These are phyloP conservation scores for Melanotaenia boesemani DNA, from an alignment of 2,797 vertebrate genomes.

Conservation along the genomic window DNA sequence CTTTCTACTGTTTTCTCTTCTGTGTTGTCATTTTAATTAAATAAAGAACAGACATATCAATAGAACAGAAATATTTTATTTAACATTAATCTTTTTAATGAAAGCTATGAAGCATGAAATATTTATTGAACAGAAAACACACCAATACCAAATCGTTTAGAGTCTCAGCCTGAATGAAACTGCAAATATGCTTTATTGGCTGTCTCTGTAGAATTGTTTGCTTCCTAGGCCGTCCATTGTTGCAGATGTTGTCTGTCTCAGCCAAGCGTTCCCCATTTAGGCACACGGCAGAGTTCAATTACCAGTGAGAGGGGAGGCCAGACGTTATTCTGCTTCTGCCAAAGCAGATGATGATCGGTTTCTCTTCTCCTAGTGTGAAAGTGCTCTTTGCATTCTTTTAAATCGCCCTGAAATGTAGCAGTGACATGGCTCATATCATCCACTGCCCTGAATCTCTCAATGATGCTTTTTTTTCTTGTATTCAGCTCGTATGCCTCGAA, in stretches of 20 bases:
- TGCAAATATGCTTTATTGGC: slow-evolving; percentile 25
- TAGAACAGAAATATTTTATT: slow-evolving; percentile 1
- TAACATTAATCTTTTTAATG: slow-evolving; percentile 23
- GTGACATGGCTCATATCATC: slow-evolving; percentile 53
- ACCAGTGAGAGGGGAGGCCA: slow-evolving; percentile 55
- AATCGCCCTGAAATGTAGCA: slow-evolving; percentile 58
- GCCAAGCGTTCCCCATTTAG: slow-evolving; percentile 54
- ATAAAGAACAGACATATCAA: slow-evolving; percentile 5
- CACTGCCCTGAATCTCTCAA: slow-evolving; percentile 33
- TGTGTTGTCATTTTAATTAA: slow-evolving; percentile 26
- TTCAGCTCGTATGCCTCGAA: slow-evolving; percentile 43
- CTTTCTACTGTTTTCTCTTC: slow-evolving; percentile 17
- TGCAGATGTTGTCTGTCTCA: slow-evolving; percentile 51
- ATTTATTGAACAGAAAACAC: slow-evolving; percentile 10
- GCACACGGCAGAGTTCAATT: slow-evolving; percentile 68
- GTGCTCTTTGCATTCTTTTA: slow-evolving; percentile 60
- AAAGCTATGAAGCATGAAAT: slow-evolving; percentile 13
- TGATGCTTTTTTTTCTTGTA: slow-evolving; percentile 26
- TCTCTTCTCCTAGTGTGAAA: slow-evolving; percentile 40
- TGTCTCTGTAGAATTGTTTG: slow-evolving; percentile 40
- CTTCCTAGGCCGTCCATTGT: slow-evolving; percentile 33
- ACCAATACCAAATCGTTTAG: slow-evolving; percentile 14
- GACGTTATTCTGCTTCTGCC: slow-evolving; percentile 55
- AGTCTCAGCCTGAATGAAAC: slow-evolving; percentile 32
- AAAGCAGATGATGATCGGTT: slow-evolving; percentile 59